phyloP scores from a whole-genome alignment of 2,888 invertebrate genomes.

The Ormyrus pomaceus region DNA sequence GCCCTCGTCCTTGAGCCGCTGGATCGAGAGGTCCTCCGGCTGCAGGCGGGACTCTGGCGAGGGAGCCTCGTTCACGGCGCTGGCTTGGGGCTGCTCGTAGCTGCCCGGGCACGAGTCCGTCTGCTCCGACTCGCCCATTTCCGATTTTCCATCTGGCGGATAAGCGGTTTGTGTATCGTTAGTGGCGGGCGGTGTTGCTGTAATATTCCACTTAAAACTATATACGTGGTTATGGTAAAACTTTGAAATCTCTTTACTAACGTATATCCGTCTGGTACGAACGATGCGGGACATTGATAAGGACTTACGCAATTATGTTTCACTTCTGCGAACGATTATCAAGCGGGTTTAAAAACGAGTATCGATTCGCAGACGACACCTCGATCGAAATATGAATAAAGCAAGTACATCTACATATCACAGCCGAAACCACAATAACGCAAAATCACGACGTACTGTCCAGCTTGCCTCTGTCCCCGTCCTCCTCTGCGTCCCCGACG shows the following conservation, averaged over 20 bases:
- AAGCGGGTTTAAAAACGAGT: neutral
- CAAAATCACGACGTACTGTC: slow-evolving; percentile 27
- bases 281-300: too few species aligned
- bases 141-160: slow-evolving; percentile 57
- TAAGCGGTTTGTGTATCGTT: neutral
- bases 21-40: slow-evolving; percentile 69
- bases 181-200: too few species aligned
- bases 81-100: slow-evolving; percentile 51
- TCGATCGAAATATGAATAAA: neutral
- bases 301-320: too few species aligned
- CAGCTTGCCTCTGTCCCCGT: neutral
- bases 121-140: slow-evolving; percentile 56
- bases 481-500: slow-evolving; percentile 30
- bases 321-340: too few species aligned
- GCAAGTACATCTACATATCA: neutral
- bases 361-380: neutral
- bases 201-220: too few species aligned
- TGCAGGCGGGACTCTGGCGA: slow-evolving; percentile 69
- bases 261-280: too few species aligned
- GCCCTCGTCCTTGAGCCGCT: slow-evolving; percentile 51
- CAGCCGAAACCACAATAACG: neutral
- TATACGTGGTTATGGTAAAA: too few species aligned
- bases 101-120: slow-evolving; percentile 16
- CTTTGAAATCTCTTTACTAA: slow-evolving; percentile 3
- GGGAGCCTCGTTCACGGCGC: slow-evolving; percentile 54